Evolutionary conservation across 2,797 vertebrate genomes (phyloP), one percentile per base, ranked within the genome.

Genomic region (Mormyrus hasselquistii): DNA sequence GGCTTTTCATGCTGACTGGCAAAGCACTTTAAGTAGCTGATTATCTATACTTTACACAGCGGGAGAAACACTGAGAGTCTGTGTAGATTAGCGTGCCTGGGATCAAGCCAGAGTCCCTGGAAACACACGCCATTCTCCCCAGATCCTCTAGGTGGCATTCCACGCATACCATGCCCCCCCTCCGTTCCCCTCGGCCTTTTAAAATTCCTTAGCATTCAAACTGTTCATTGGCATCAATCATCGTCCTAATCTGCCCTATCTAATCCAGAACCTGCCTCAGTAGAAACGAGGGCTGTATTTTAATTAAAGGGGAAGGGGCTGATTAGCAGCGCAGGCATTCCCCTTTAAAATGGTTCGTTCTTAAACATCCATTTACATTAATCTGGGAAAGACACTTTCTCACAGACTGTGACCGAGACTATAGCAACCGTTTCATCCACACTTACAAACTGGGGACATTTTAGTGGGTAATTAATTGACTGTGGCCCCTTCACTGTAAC

Each of bases 191-290:
- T 6, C 29, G 65, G 65, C 65, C 29, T 73, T 89, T 89, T 82
- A 79, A 87, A 87, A 84, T 49, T 16, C 85, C 87, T 69, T 41
- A 25, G 82, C 86, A 76, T 93, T 92, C 91, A 89, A 92, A 92
- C 90, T 89, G 90, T 76, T 83, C 90, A 88, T 92, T 82, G 86
- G 88, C 90, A 91, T 90, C 89, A 90, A 47, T 82, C 82, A 10
- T 57, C 92, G 91, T 2, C 73, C 89, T 90, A 88, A 59, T 90
- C 87, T 87, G 22, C 65, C 25, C 59, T 6, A 79, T 88, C 83
- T 91, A 79, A 89, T 69, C 76, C 14, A 82, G 50, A 82, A 22
- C 52, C 57, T 57, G 87, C 88, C 76, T 57, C 25, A 9, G 14
- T 57, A 50, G 87, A 88, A 88, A 69, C 19, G 44, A 49, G 87